phyloP scores from a whole-genome alignment of 2,797 vertebrate genomes.

The Gephyroberyx darwinii region DNA sequence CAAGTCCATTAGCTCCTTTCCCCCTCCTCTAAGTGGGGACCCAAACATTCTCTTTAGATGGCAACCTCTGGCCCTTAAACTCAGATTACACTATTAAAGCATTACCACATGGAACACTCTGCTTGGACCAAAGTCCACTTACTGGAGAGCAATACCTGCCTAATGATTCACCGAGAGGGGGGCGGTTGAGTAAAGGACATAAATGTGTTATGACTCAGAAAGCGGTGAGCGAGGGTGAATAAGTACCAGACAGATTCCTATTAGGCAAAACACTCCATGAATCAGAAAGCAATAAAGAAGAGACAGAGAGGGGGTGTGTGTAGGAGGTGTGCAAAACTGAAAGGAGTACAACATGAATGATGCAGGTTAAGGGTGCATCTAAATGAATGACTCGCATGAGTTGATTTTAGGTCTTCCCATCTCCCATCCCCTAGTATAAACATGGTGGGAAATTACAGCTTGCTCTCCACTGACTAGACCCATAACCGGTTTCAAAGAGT shows the following conservation, averaged over 20 bases:
- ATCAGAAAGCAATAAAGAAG: slow-evolving; percentile 4
- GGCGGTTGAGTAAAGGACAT: slow-evolving; percentile 17
- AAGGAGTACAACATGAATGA: slow-evolving; percentile 39
- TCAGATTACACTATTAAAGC: slow-evolving; percentile 70
- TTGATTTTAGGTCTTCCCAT: slow-evolving; percentile 32
- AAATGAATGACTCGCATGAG: slow-evolving; percentile 27
- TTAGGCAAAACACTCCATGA: slow-evolving; percentile 12
- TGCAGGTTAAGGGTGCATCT: slow-evolving; percentile 6
- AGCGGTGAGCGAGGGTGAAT: slow-evolving; percentile 6
- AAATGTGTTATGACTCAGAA: slow-evolving; percentile 26
- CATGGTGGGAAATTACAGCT: slow-evolving; percentile 39
- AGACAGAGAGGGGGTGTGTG: slow-evolving; percentile 20
- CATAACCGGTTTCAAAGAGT: slow-evolving; percentile 16
- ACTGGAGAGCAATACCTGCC: slow-evolving; percentile 58
- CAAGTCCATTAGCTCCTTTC: slow-evolving; percentile 3
- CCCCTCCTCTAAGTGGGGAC: slow-evolving; percentile 5
- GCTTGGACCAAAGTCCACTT: slow-evolving; percentile 74
- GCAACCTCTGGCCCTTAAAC: slow-evolving; percentile 62
- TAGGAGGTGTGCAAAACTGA: slow-evolving; percentile 6
- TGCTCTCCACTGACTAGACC: slow-evolving; percentile 29
- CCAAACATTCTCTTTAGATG: slow-evolving; percentile 48
- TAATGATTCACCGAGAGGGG: slow-evolving; percentile 65
- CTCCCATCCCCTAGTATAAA: slow-evolving; percentile 40
- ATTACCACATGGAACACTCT: slow-evolving; percentile 67
- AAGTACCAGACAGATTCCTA: not conserved